Base-by-base conservation (phyloP, 2,797 vertebrate genomes). In the Valencia hispanica region DNA sequence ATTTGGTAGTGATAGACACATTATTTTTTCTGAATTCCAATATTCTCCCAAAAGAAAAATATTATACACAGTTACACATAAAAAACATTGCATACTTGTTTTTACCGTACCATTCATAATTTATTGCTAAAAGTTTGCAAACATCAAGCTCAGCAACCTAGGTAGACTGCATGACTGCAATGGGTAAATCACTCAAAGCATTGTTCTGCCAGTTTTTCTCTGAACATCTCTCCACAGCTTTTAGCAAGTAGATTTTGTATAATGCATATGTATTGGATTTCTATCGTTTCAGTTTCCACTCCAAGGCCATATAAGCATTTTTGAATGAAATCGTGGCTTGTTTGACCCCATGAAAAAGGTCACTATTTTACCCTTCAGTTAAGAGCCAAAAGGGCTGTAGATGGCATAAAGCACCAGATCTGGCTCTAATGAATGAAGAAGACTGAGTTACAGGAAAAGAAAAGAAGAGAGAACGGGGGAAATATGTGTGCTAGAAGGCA, bases 91-190 rank as follows among this genome's bases (percentile, higher is more conserved):
- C 86, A 90, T 80, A 74, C 81, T 84, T 84, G 78, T 84, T 89
- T 85, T 90, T 83, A 90, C 87, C 81, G 83, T 75, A 84, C 68
- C 83, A 90, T 93, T 91, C 78, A 93, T 92, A 92, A 93, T 91
- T 94, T 81, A 93, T 77, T 12, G 20, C 36, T 53, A 76, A 88
- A 91, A 79, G 83, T 90, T 91, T 87, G 78, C 81, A 87, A 86
- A 91, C 76, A 87, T 81, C 80, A 85, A 88, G 79, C 83, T 88
- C 74, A 87, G 90, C 87, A 88, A 88, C 85, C 84, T 73, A 68
- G 75, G 83, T 77, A 18, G 78, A 73, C 84, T 89, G 81, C 70
- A 87, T 73, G 73, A 84, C 82, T 84, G 79, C 74, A 73, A 81
- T 68, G 69, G 72, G 88, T 85, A 82, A 79, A 87, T 89, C 83